Conservation (phyloP, 2,113 vertebrate species). For the Mus pahari region DNA sequence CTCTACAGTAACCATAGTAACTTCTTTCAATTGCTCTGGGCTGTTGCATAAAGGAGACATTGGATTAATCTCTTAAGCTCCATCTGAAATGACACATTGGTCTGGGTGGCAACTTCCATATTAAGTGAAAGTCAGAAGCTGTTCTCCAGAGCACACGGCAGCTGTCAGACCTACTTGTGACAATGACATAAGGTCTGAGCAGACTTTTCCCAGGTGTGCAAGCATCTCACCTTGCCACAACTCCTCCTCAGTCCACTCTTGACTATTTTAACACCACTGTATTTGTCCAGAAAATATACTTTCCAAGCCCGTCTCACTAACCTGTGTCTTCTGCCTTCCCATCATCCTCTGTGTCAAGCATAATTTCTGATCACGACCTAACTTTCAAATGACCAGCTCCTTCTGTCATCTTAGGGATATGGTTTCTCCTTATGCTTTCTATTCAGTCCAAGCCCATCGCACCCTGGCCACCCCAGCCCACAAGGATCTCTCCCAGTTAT, state of each 20-base stretch:
- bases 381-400: neutral
- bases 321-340: neutral
- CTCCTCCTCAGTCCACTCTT: neutral
- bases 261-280: neutral
- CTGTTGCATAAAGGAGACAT: constrained; percentile 66
- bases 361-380: neutral
- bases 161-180: neutral
- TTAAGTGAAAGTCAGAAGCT: constrained; percentile 44
- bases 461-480: neutral
- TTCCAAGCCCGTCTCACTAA: neutral
- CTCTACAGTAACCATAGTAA: constrained; percentile 77
- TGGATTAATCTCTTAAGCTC: constrained; percentile 73
- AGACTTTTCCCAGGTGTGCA: neutral
- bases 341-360: neutral
- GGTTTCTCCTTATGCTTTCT: neutral
- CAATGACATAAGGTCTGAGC: neutral
- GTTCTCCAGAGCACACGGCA: constrained; percentile 16
- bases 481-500: neutral
- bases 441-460: neutral
- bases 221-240: neutral
- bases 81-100: constrained; percentile 61
- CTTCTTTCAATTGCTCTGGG: constrained; percentile 71
- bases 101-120: constrained; percentile 37
- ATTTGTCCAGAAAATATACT: constrained; percentile 3
- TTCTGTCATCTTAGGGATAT: neutral